Percentiles rank a stretch among this genome's conserved stretches.
Conservation (phyloP, 1,140 invertebrate species). For the Sycophila sp. region DNA sequence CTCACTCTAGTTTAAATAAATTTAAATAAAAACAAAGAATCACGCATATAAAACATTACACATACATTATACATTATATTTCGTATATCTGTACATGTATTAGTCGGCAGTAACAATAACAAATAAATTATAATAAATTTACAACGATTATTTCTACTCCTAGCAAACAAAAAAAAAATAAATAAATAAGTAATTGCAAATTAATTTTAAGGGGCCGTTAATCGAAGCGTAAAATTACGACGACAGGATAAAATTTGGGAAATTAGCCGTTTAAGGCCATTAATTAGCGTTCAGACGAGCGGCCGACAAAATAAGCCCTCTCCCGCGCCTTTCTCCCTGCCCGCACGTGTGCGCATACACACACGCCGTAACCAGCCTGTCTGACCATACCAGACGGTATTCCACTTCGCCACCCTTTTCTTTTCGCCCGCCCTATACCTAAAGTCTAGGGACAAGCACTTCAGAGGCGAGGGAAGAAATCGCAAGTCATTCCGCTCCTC, state of each 20-base stretch:
- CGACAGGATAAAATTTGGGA: not conserved
- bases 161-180: too few relatives aligned
- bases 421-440: not conserved
- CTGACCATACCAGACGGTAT: constrained; percentile 47
- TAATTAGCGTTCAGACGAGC: constrained; percentile 19
- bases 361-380: constrained; percentile 20
- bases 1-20: too few relatives aligned
- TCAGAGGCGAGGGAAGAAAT: constrained; percentile 29
- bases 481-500: constrained; percentile 39
- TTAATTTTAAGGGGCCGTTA: too few relatives aligned
- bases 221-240: not conserved
- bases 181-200: too few relatives aligned
- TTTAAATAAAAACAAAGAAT: too few relatives aligned
- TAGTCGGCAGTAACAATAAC: too few relatives aligned
- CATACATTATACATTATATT: too few relatives aligned
- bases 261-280: not conserved
- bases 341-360: not conserved
- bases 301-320: constrained; percentile 16
- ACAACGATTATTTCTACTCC: too few relatives aligned
- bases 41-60: too few relatives aligned
- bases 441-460: constrained; percentile 27
- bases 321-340: not conserved
- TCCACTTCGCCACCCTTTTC: constrained; percentile 41
- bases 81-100: too few relatives aligned
- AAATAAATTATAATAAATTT: too few relatives aligned